Evolutionary conservation across 2,113 vertebrate species (phyloP), one percentile per base, ranked within the genome.

Genomic region (Oncorhynchus nerka): DNA sequence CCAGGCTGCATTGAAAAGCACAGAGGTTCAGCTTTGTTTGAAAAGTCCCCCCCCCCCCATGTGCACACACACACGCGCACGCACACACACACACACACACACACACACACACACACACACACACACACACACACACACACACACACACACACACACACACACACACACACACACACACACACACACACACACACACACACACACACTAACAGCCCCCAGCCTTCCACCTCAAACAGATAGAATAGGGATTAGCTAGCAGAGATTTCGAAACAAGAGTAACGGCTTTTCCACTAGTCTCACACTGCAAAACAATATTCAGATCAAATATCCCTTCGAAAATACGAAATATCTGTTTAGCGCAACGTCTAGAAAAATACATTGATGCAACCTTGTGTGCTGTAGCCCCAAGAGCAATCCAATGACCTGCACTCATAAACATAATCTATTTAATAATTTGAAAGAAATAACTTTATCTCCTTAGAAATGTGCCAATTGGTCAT

Each of bases 1-100:
- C 83, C 82, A 85, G 88, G 68, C 69, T 87, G 88, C 77, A 91
- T 90, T 91, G 89, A 89, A 89, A 80, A 78, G 86, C 73, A 80
- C 83, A 82, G 85, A 88, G 86, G 84, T 89, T 91, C 90, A 89
- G 88, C 84, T 86, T 90, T 84, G 85, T 90, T 82, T 91, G 80
- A 91, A 91, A 89, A 89, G 87, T 1, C 30, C 30, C 30, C 30
- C 30, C 30, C 30, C 30, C 30, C 30, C 2, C 28, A 28, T 0
- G 0, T 0, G 0, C 30, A 1, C 4, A 32, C 30, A 32, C 30
- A 30, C 30, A 30, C 30, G 4, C 30, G 4, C 30, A 1, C 34
- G 0, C 34, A 39, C 34, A 39, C 34, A 39, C 34, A 39, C 34
- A 39, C 7, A 8, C 34, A 68, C 24, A 28, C 16, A 61, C 19